Percentiles rank a stretch among this genome's conserved stretches.
Evolutionary conservation across 2,797 vertebrate species (phyloP).

Genomic region (Bryconaethiops microstoma): DNA sequence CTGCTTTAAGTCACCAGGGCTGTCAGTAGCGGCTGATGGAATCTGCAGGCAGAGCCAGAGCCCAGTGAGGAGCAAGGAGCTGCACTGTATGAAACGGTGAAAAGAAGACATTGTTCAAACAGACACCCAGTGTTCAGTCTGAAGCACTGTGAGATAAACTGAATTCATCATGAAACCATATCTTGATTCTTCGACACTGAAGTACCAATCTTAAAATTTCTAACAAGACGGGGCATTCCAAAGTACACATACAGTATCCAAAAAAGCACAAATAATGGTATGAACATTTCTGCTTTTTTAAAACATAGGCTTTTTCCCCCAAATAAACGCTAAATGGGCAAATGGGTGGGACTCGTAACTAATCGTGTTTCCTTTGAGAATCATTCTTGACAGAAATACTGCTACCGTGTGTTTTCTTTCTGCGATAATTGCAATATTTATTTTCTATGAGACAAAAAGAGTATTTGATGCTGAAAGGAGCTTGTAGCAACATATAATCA

Average conservation of each 20-base stretch:
- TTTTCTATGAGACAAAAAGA: too few species aligned
- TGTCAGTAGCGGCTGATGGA: constrained; percentile 45
- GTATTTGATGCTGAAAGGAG: too few species aligned
- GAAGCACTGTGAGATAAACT: constrained; percentile 22
- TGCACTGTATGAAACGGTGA: constrained; percentile 31
- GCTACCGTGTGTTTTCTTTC: too few species aligned
- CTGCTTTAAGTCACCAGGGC: constrained; percentile 47
- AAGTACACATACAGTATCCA: not conserved
- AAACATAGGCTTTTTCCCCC: too few species aligned
- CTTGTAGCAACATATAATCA: too few species aligned
- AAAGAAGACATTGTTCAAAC: constrained; percentile 33
- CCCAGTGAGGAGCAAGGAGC: constrained; percentile 27
- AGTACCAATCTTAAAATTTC: not conserved
- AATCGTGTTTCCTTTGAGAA: too few species aligned
- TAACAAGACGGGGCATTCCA: not conserved
- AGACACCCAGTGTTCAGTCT: constrained; percentile 6
- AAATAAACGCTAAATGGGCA: too few species aligned
- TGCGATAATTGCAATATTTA: too few species aligned
- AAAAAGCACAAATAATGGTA: not conserved
- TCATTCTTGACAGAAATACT: too few species aligned
- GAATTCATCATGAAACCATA: constrained; percentile 1
- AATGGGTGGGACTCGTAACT: too few species aligned
- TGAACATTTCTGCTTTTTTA: too few species aligned
- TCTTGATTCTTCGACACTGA: not conserved
- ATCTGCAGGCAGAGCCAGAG: constrained; percentile 33